A percentile compares a stretch with the other conserved stretches of the same genome.
These are phyloP conservation scores for Magallana angulata DNA, from an alignment of 1,140 invertebrate species.

Conservation along the genomic window DNA sequence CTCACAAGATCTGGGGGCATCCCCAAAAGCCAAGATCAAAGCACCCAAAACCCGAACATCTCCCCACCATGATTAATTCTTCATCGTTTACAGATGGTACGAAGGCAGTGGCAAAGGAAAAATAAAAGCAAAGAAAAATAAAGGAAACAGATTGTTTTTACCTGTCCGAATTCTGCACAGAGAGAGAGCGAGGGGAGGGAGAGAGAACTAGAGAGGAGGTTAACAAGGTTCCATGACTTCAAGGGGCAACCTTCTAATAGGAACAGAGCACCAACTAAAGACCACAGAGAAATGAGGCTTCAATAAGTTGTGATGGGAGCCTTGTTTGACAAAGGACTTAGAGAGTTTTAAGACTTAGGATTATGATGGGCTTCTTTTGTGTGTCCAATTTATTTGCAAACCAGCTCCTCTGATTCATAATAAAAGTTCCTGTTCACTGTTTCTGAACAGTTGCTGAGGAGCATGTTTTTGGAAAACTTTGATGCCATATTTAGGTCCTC, in stretches of 20 bases:
- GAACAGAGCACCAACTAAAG: not conserved
- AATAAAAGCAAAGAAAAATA: not conserved
- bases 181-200: not conserved
- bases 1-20: not conserved
- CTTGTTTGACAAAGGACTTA: slow-evolving; percentile 31
- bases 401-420: not conserved
- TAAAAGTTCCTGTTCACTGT: not conserved
- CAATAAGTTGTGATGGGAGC: not conserved
- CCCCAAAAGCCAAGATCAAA: not conserved
- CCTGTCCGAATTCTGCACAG: not conserved
- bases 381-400: not conserved
- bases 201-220: not conserved
- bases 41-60: not conserved
- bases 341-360: not conserved
- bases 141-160: slow-evolving; percentile 32
- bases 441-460: not conserved
- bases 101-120: slow-evolving; percentile 19
- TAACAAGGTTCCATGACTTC: not conserved
- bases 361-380: not conserved
- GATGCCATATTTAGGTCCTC: not conserved
- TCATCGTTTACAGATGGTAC: slow-evolving; percentile 22
- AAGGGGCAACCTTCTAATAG: not conserved
- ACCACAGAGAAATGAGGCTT: not conserved
- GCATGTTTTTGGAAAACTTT: not conserved
- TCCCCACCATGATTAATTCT: slow-evolving; percentile 19